Evolutionary conservation across 2,797 vertebrate species (phyloP).

Genomic region (Micropoecilia bifurca): DNA sequence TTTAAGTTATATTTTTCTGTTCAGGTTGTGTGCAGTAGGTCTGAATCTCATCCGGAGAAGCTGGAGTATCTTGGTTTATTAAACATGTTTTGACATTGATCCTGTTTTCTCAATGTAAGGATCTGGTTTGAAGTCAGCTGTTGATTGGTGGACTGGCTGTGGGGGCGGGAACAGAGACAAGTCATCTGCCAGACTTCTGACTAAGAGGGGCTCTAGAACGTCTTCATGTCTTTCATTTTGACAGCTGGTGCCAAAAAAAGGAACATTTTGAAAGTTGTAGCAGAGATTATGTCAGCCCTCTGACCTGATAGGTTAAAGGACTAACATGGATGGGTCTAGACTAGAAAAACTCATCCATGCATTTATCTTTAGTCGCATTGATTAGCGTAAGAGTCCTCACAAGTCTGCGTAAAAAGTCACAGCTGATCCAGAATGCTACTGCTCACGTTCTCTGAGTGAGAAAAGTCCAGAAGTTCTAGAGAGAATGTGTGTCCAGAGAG

Average conservation of each 20-base stretch:
- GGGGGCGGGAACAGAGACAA: too few relatives aligned
- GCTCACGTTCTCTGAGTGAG: background rate
- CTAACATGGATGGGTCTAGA: too few relatives aligned
- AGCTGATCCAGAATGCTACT: background rate
- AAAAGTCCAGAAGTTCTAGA: background rate
- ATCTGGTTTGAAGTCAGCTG: too few relatives aligned
- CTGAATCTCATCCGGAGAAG: background rate
- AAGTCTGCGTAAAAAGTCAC: background rate
- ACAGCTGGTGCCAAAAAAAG: background rate
- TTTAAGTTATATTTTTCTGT: background rate
- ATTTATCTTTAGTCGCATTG: background rate
- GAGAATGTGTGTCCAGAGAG: too few relatives aligned
- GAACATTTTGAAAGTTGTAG: too few relatives aligned
- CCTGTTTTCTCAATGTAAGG: background rate
- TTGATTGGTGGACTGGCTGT: too few relatives aligned
- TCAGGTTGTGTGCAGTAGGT: background rate
- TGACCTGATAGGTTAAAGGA: too few relatives aligned
- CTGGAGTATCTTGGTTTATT: background rate
- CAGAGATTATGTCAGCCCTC: too few relatives aligned
- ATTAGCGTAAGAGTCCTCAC: background rate
- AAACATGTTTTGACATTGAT: background rate
- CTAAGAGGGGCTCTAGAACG: too few relatives aligned
- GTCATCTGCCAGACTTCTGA: too few relatives aligned
- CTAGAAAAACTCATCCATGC: background rate
- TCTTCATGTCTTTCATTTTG: background rate